Base-by-base conservation (phyloP, 2,113 vertebrate genomes). In the Patagioenas fasciata region DNA sequence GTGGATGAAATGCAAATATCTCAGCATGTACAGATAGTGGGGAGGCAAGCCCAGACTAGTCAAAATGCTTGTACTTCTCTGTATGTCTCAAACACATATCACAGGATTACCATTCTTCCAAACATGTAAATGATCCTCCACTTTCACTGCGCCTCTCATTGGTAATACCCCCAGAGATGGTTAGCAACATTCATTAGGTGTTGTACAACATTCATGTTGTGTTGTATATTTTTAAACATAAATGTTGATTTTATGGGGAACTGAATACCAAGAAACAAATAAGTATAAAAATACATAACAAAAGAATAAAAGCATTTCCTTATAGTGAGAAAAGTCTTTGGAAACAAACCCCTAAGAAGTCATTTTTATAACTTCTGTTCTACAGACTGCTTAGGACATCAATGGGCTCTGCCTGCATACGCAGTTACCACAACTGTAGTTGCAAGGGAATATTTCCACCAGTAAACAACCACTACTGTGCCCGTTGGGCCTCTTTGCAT, bases 191-290 rank as follows among this genome's bases (percentile, higher is more conserved):
- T 71, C 60, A 32, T 51, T 25, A 84, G 42, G 64, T 57, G 80
- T n/a, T n/a, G n/a, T n/a, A n/a, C n/a, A 89, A 62, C 19, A 50
- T 19, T n/a, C n/a, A 40, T 15, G 23, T 54, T 88, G 38, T 3
- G 2, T 5, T 73, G 16, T 38, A 60, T 25, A 72, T 60, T 82
- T 92, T 79, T 79, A 66, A 92, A 88, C 51, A 56, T 51, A 75
- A 36, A 69, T 78, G 69, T 51, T 95, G 74, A 92, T 92, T 97
- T 96, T 96, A 93, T 61, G 9, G 36, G 50, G 19, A 93, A 75
- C 53, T 34, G 34, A 91, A 62, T 38, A 50, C 67, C 89, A 95
- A 83, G n/a, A 91, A 93, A 25, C 60, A 67, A 84, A 2, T 60
- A 92, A 91, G 28, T 47, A 72, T 64, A 86, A 93, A 97, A 91